Base-by-base conservation (phyloP, 2,888 invertebrate species). In the Sinopyrophorus schimmeli region DNA sequence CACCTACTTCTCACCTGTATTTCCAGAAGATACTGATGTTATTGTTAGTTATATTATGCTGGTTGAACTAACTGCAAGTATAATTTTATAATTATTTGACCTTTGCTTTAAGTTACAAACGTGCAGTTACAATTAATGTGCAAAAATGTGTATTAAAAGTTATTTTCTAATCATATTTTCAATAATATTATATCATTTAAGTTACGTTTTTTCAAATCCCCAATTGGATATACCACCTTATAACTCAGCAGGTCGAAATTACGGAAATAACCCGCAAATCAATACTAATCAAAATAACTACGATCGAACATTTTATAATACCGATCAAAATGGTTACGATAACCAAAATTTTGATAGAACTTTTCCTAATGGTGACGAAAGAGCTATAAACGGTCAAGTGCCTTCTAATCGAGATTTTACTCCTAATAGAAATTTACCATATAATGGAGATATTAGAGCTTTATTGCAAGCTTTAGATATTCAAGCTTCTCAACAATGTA, bases 401-500 rank as follows among this genome's bases (percentile, higher is more conserved):
- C 46, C 40, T 18, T 35, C 9, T 2, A 23, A 41, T 23, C 21
- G 40, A 11, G 46, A 46, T 11, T 9, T 28, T 26, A 16, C 38
- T 14, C 6, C 7, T 4, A 35, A 16, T 3, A 32, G 51, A 12
- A 38, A 41, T 24, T 37, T 42, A 17, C 41, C 51, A 2, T 52
- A 35, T 47, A 35, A 37, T 30, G 43, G 47, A 20, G 69, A 73
- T 70, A 54, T 77, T 1, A 74, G 79, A 51, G 78, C 80, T 53
- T 77, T 87, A 26, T 68, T 91, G 54, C 78, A 82, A 27, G 83
- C 85, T 50, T 78, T 89, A 15, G 91, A 91, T 67, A 80, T 84
- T 17, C 82, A 86, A 63, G 83, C 89, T 5, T 85, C 89, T 0
- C 83, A 86, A 67, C 86, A 89, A 70, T 92, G 91, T 65, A 88